Evolutionary conservation across 2,888 invertebrate species (phyloP), one percentile per base, ranked within the genome.

Genomic region (Charanyca ferruginea): DNA sequence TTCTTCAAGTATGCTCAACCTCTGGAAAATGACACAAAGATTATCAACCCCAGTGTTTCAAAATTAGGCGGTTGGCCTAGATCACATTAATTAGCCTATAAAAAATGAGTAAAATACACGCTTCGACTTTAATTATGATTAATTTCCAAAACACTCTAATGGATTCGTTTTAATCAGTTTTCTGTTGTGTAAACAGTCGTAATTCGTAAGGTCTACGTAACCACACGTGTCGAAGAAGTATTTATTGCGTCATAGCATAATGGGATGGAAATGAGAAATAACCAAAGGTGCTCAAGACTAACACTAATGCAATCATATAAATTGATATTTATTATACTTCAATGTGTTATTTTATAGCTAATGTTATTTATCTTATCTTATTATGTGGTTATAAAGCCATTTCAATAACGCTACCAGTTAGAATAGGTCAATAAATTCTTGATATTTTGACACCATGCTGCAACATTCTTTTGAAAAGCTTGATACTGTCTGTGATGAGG

Each of bases 381-480:
- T 22, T 49, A 54, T 54, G 57, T 45, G 22, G 41, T 58, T 54
- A 76, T 73, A 42, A 48, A 73, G 76, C 32, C 45, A 70, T 59
- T 76, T 9, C 20, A 57, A 76, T 22, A 51, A 20, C 11, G 49
- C 54, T 71, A 48, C 59, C 49, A 70, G 45, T 64, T 59, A 41
- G 54, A 58, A 53, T 42, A 57, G 16, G 52, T 65, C 47, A 48
- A 77, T 42, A 55, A 55, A 52, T 51, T 20, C 16, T 35, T 59
- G 48, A 47, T 55, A 64, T 67, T 63, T 75, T 67, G 51, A 61
- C 75, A 79, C 76, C 44, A 35, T n/a, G 23, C 48, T 79, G 76
- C 28, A 20, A 79, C 49, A 79, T 77, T 75, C 66, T 79, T 71
- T 69, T 22, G 54, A 52, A 66, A 60, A 51, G 18, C 51, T 58